Evolutionary conservation across 2,888 invertebrate genomes (phyloP), one percentile per base, ranked within the genome.

Genomic region (Bombyx huttoni): DNA sequence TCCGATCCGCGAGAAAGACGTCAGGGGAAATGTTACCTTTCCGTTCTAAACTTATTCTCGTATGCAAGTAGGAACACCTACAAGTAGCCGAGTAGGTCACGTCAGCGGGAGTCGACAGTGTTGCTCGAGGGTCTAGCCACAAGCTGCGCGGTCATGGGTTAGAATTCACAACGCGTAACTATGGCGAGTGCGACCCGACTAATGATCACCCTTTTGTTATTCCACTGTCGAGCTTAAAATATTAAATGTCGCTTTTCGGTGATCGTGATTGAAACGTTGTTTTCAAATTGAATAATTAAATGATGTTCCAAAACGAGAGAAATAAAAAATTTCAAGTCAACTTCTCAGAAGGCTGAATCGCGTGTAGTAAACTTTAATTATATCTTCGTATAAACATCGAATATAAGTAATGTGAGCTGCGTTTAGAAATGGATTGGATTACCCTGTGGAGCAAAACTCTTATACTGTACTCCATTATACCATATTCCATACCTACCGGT

Each of bases 141-240:
- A 52, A 51, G 61, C 67, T 64, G 67, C 24, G 46, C 34, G 34
- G 51, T 34, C 47, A 46, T n/a, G 34, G 8, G 13, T 51, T 47
- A 35, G 64, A 64, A 76, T 75, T 74, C 77, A 61, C 60, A 50
- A 53, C 69, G 62, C 72, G 74, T 65, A 68, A 65, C 63, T 57
- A 63, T 56, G 63, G 63, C 68, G 63, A 68, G 64, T 71, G 71
- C 73, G 72, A 67, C 63, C 58, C 51, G 67, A 58, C 64, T 68
- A 57, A 58, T 55, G 61, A 70, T 62, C 56, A 56, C 55, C 61
- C 56, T 59, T 58, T 60, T 64, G 61, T 63, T 61, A 60, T 63
- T 64, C 61, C 56, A 55, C 62, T 62, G 60, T 60, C 64, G 63
- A 56, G 54, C 54, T 54, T 24, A 40, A 49, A 49, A 49, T 45